Conservation (phyloP, 2,797 vertebrate species). For the Lepidocolaptes lacrymiger region DNA sequence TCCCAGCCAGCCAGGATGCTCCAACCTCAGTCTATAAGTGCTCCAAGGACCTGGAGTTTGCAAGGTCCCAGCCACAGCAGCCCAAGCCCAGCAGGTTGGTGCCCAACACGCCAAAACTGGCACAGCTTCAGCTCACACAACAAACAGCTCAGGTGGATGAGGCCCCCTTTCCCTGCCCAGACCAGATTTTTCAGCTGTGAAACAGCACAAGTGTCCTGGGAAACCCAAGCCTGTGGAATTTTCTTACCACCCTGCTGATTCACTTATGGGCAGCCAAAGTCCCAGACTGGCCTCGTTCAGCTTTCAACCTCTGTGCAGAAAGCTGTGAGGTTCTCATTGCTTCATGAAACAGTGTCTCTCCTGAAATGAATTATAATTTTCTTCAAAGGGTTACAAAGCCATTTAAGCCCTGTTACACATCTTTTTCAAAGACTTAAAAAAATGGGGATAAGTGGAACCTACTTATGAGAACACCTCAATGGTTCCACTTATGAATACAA, state of each 20-base stretch:
- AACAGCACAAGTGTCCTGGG: neutral
- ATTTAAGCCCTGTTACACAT: neutral
- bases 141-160: neutral
- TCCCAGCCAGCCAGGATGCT: neutral
- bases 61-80: neutral
- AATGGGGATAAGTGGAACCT: neutral
- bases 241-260: neutral
- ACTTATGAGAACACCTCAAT: neutral
- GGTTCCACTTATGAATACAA: neutral
- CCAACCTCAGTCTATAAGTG: accelerated
- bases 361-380: neutral
- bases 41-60: neutral
- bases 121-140: neutral
- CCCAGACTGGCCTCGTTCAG: neutral
- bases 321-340: neutral
- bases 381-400: conserved; percentile 19
- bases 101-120: accelerated
- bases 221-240: neutral
- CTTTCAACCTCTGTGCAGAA: neutral
- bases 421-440: neutral
- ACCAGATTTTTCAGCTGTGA: conserved; percentile 10
- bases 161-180: neutral
- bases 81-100: neutral
- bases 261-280: neutral
- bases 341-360: neutral